phyloP scores from a whole-genome alignment of 2,797 vertebrate species.

The Phataginus tetradactyla region DNA sequence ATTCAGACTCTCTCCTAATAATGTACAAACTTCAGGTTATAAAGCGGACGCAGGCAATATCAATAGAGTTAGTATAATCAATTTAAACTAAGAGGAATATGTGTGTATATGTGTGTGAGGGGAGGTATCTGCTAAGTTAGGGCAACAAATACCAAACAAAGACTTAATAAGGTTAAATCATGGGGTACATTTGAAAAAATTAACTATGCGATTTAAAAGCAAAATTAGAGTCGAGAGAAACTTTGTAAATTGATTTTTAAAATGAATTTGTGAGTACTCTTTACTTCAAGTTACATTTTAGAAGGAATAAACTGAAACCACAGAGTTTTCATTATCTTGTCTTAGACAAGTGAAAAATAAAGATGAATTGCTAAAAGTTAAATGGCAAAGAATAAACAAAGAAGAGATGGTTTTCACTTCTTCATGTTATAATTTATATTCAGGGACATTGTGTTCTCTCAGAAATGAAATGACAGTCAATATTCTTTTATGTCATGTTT shows the following conservation, averaged over 20 bases:
- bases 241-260: not conserved
- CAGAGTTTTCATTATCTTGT: slow-evolving; percentile 58
- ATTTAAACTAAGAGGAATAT: slow-evolving; percentile 9
- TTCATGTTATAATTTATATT: slow-evolving; percentile 15
- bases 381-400: slow-evolving; percentile 72
- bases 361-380: slow-evolving; percentile 69
- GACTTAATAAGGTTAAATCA: not conserved
- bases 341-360: slow-evolving; percentile 79
- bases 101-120: not conserved
- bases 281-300: slow-evolving; percentile 13
- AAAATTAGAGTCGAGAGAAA: slow-evolving; percentile 1
- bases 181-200: not conserved
- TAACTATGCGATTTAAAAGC: slow-evolving; percentile 41
- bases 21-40: slow-evolving; percentile 67
- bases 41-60: not conserved
- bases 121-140: not conserved
- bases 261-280: slow-evolving; percentile 12
- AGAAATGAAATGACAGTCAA: slow-evolving; percentile 53
- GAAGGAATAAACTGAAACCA: slow-evolving; percentile 49
- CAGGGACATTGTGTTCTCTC: slow-evolving; percentile 40
- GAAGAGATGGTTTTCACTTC: slow-evolving; percentile 33
- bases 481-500: slow-evolving; percentile 17
- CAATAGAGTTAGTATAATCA: slow-evolving; percentile 24
- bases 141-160: not conserved
- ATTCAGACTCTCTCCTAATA: slow-evolving; percentile 56